Base-by-base conservation (phyloP, 2,888 invertebrate genomes). In the Formica aserva region DNA sequence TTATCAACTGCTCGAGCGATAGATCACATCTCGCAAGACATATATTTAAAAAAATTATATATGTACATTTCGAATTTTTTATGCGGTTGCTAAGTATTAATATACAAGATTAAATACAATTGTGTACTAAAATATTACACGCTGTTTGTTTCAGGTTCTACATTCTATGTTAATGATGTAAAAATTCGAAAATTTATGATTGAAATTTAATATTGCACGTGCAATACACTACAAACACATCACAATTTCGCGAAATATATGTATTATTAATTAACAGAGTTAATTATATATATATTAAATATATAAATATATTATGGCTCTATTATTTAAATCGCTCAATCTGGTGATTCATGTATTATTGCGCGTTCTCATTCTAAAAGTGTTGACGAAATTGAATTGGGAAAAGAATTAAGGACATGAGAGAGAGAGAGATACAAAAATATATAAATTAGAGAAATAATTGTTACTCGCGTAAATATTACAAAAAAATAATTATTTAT, bases 401-500 rank as follows among this genome's bases (percentile, higher is more conserved):
- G 3, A 22, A 35, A 57, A 72, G 38, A 57, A 38, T 72, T 72
- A 26, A 72, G 15, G 35, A n/a, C 22, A n/a, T 13, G 6, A 32
- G 6, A 32, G 32, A 32, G 32, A 32, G 35, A 6, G 35, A 35
- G 6, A 38, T 1, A 48, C 5, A 11, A 6, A 13, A 26, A 57
- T 72, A 55, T 55, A 72, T 38, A 4, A 45, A 45, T 72, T 72
- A 55, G 57, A 72, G 57, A 18, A 72, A 57, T 26, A 72, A 72
- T 72, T 72, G 38, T 38, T 57, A 5, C 26, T 38, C 18, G 4
- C 13, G 3, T 38, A 72, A 38, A 13, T 48, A 26, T 57, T 15
- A 11, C 6, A 15, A 38, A 15, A 55, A 38, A 72, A 38, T 13
- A 22, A 41, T 38, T 57, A 72, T 72, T 72, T 57, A 38, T 72